These are phyloP conservation scores for Polydrusus pterygomalis DNA, from an alignment of 2,888 invertebrate species.

Conservation along the genomic window DNA sequence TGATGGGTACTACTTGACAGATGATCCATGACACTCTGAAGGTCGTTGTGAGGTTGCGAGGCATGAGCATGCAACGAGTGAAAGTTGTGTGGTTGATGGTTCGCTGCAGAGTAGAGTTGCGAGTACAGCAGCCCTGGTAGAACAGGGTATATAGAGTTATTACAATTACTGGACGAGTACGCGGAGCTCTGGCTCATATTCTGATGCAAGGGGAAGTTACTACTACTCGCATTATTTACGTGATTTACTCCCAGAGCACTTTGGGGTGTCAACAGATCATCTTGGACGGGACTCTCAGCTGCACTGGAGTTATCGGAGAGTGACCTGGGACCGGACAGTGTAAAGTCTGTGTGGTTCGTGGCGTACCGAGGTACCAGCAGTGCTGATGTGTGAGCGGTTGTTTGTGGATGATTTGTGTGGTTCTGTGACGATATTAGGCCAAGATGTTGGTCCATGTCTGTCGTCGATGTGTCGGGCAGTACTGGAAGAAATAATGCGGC, in stretches of 20 bases:
- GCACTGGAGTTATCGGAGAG: conserved; percentile 89
- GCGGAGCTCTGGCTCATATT: conserved; percentile 66
- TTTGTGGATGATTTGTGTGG: conserved; percentile 71
- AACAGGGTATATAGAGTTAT: conserved; percentile 85
- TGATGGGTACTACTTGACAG: conserved; percentile 75
- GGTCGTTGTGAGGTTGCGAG: conserved; percentile 77
- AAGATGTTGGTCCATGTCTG: conserved; percentile 83
- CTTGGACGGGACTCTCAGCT: conserved; percentile 88
- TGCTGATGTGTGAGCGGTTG: conserved; percentile 68
- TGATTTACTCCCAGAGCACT: conserved; percentile 78
- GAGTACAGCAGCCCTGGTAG: conserved; percentile 89
- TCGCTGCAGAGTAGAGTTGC: conserved; percentile 87
- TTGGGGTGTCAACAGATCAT: conserved; percentile 81
- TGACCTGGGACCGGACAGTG: conserved; percentile 82
- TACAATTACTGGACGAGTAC: conserved; percentile 79
- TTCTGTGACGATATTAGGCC: conserved; percentile 78
- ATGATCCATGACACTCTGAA: conserved; percentile 86
- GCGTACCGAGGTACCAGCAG: conserved; percentile 82
- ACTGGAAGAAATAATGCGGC: conserved; percentile 73
- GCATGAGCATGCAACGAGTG: conserved; percentile 81
- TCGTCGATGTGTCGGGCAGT: conserved; percentile 85
- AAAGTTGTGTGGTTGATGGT: conserved; percentile 83
- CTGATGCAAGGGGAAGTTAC: conserved; percentile 78
- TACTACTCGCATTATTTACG: conserved; percentile 66
- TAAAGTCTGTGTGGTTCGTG: conserved; percentile 79